Evolutionary conservation across 2,113 vertebrate species (phyloP).

Genomic region (Leiothrix lutea): DNA sequence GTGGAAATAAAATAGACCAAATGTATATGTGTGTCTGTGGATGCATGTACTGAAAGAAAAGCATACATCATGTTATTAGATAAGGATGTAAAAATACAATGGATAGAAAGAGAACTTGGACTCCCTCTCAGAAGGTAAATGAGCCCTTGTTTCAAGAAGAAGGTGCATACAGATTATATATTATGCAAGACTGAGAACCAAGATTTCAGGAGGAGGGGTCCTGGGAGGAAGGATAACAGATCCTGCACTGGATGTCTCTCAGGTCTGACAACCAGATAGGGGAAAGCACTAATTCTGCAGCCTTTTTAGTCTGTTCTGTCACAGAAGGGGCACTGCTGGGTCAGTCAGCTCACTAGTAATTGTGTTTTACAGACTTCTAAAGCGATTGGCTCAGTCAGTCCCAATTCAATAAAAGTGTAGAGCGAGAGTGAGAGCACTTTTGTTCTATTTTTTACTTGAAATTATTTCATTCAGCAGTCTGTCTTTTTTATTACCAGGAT

Average conservation of each 20-base stretch:
- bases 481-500: conserved; percentile 86
- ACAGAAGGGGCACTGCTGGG: conserved; percentile 76
- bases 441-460: conserved; percentile 83
- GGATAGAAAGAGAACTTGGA: neutral
- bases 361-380: conserved; percentile 86
- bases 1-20: neutral
- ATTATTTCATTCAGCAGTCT: conserved; percentile 87
- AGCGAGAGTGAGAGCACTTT: conserved; percentile 80
- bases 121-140: neutral
- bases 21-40: neutral
- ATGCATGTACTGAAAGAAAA: neutral
- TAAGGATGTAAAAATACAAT: conserved; percentile 20
- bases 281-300: conserved; percentile 44
- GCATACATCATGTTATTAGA: neutral
- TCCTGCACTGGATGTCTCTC: neutral
- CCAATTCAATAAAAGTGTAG: conserved; percentile 84
- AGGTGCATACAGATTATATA: neutral
- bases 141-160: neutral
- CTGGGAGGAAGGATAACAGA: neutral
- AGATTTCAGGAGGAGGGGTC: conserved; percentile 26
- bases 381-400: conserved; percentile 84
- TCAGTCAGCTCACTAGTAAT: conserved; percentile 82
- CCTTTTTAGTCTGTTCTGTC: conserved; percentile 72
- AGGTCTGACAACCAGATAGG: conserved; percentile 24
- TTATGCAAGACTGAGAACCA: neutral